Conservation (phyloP, 2,888 invertebrate genomes). For the Cosmia pyralina region DNA sequence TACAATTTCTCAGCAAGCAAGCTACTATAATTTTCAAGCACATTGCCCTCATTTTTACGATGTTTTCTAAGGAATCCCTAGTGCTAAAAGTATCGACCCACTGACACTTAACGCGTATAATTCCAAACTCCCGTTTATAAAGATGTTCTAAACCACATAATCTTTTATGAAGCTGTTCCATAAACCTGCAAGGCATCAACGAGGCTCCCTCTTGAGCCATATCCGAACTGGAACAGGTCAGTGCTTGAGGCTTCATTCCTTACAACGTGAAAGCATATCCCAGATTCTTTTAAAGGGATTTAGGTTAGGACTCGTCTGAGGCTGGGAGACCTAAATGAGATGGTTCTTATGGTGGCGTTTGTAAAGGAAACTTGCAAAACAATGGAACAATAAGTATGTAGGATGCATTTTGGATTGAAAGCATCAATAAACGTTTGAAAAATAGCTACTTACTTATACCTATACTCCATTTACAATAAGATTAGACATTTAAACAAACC, state of each 20-base stretch:
- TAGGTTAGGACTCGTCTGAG: slow-evolving; percentile 55
- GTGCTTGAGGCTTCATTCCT: slow-evolving; percentile 37
- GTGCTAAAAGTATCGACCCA: background rate
- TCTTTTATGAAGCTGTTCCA: slow-evolving; percentile 18
- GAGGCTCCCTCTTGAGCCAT: slow-evolving; percentile 64
- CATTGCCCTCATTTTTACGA: background rate
- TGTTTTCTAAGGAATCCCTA: background rate
- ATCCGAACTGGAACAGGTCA: slow-evolving; percentile 66
- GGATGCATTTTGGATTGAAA: no score
- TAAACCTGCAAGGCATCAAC: slow-evolving; percentile 26
- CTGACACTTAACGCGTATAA: background rate
- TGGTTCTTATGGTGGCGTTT: background rate
- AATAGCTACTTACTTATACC: no score
- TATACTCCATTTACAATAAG: no score
- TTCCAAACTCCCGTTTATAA: background rate
- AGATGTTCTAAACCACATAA: background rate
- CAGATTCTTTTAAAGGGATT: slow-evolving; percentile 52
- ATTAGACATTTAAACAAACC: no score
- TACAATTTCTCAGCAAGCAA: background rate
- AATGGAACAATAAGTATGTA: no score
- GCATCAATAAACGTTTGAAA: no score
- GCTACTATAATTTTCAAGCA: slow-evolving; percentile 2
- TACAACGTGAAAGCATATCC: slow-evolving; percentile 35
- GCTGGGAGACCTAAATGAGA: slow-evolving; percentile 24
- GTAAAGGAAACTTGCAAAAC: background rate